Percentiles rank a stretch among this genome's conserved stretches.
Evolutionary conservation across 30 jellyfish, hydroid and myxozoan genomes (phyloP).

Genomic region (Mastigias papua): DNA sequence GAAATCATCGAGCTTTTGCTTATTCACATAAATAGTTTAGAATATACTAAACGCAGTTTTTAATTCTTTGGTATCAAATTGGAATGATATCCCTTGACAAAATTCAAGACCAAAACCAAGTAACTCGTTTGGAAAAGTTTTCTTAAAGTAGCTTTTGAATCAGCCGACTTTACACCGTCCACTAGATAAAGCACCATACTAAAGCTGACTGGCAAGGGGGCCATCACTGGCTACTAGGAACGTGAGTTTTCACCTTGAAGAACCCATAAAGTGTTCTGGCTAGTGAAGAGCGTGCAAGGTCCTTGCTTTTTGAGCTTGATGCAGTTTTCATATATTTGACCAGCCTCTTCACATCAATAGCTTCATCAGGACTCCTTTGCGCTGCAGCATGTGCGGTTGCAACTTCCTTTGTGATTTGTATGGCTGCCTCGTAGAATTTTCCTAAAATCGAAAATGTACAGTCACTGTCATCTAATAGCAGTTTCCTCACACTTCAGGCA

Average conservation of each 20-base stretch:
- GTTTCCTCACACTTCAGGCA: background rate
- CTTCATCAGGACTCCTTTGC: constrained; percentile 77
- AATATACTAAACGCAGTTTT: too few species aligned
- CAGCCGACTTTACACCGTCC: too few species aligned
- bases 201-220: too few species aligned
- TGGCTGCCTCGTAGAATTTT: constrained; percentile 72
- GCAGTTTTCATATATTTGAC: constrained; percentile 61
- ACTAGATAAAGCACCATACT: too few species aligned
- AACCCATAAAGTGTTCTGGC: constrained; percentile 68
- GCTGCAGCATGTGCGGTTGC: constrained; percentile 82
- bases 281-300: constrained; percentile 56
- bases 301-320: constrained; percentile 29
- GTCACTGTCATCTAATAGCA: background rate
- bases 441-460: constrained; percentile 6
- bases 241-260: constrained; percentile 50
- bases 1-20: too few species aligned
- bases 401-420: constrained; percentile 63
- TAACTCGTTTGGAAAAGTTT: too few species aligned
- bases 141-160: too few species aligned
- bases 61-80: too few species aligned
- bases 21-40: too few species aligned
- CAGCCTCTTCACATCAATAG: constrained; percentile 45
- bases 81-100: too few species aligned
- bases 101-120: too few species aligned
- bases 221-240: too few species aligned